These are phyloP conservation scores for Chirona hameri DNA, from an alignment of 2,888 invertebrate genomes.

Conservation along the genomic window DNA sequence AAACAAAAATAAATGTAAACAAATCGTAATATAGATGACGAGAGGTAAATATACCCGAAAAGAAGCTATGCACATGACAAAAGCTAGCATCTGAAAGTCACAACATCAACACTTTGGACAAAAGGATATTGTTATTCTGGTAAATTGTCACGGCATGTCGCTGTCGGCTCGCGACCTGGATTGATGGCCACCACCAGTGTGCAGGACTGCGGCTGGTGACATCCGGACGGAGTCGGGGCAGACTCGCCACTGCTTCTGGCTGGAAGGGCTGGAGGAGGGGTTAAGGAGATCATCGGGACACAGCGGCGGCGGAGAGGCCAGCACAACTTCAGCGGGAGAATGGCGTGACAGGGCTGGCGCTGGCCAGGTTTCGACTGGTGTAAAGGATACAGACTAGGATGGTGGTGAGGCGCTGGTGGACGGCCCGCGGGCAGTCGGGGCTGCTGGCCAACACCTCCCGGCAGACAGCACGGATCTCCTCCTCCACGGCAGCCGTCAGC, in stretches of 20 bases:
- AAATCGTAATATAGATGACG: too few species aligned
- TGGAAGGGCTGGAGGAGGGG: not conserved
- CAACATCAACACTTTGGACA: too few species aligned
- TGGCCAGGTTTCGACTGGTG: too few species aligned
- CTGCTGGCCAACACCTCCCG: not conserved
- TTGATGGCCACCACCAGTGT: not conserved
- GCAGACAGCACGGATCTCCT: too few species aligned
- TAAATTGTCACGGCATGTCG: too few species aligned
- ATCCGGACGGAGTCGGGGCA: not conserved
- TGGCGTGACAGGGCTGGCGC: not conserved
- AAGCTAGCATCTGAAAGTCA: too few species aligned
- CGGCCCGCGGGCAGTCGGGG: not conserved
- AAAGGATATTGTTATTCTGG: too few species aligned
- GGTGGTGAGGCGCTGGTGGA: constrained; percentile 2
- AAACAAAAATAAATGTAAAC: too few species aligned
- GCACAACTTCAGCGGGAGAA: not conserved
- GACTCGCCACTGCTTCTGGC: not conserved
- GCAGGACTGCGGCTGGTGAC: not conserved
- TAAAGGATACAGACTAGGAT: not conserved
- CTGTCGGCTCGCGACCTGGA: not conserved
- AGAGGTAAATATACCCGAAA: too few species aligned
- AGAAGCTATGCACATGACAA: too few species aligned
- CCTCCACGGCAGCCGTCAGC: too few species aligned
- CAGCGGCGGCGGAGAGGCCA: not conserved
- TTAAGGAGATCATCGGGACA: not conserved